A percentile compares a stretch with the other conserved stretches of the same genome.
These are phyloP conservation scores for Psittacara wagleri DNA, from an alignment of 2,113 vertebrate species.

Conservation along the genomic window DNA sequence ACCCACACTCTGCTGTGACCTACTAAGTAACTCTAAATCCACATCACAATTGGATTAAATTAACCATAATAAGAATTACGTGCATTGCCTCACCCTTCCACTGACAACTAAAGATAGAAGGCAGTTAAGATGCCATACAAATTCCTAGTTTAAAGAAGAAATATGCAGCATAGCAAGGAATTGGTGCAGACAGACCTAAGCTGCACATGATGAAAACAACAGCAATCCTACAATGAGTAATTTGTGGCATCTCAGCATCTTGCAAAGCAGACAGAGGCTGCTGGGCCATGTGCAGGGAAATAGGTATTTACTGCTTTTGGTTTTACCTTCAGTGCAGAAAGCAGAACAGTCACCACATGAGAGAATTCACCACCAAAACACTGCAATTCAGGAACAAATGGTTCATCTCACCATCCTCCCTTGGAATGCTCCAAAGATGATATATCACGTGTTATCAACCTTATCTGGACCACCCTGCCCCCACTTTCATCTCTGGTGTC, in stretches of 20 bases:
- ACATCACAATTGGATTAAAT: conserved; percentile 63
- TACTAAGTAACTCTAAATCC: conserved; percentile 39
- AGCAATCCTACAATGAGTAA: not conserved
- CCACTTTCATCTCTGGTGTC: conserved; percentile 50
- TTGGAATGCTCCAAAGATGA: conserved; percentile 31
- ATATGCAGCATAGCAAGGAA: not conserved
- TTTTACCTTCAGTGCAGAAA: not conserved
- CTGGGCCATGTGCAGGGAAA: not conserved
- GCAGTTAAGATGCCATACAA: not conserved
- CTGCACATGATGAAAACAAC: not conserved
- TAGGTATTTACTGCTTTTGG: not conserved
- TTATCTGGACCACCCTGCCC: conserved; percentile 68
- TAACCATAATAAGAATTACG: conserved; percentile 34
- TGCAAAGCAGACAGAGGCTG: not conserved
- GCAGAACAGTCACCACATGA: not conserved
- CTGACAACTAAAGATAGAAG: conserved; percentile 19
- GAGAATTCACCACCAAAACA: not conserved
- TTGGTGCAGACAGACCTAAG: not conserved
- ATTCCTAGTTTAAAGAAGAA: not conserved
- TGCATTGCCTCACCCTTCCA: not conserved
- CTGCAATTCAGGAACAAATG: conserved; percentile 9
- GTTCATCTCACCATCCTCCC: conserved; percentile 26
- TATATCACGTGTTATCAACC: conserved; percentile 54
- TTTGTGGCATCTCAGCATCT: not conserved
- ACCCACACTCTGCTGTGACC: not conserved